Evolutionary conservation across 64 coral and sea anemone genomes (phyloP).

Genomic region (Pachyseris speciosa): DNA sequence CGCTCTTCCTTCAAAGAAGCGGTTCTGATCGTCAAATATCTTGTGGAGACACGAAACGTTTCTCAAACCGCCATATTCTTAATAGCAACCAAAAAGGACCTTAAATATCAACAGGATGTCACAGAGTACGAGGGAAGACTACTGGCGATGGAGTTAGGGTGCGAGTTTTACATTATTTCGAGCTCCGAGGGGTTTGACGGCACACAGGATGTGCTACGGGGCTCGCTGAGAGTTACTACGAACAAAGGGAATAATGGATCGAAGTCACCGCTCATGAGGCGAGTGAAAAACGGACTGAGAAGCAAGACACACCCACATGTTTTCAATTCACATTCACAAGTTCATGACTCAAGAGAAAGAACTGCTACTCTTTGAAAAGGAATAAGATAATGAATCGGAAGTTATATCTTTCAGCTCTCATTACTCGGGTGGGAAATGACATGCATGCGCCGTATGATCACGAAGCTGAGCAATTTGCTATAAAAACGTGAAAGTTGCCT

Average conservation of each 20-base stretch:
- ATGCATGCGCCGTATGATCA: too few species aligned
- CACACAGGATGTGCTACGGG: slow-evolving; percentile 16
- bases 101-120: slow-evolving; percentile 62
- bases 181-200: slow-evolving; percentile 42
- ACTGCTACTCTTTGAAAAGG: slow-evolving; percentile 6
- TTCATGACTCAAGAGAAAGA: slow-evolving; percentile 7
- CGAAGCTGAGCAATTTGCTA: too few species aligned
- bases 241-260: not conserved
- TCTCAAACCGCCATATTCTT: slow-evolving; percentile 15
- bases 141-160: slow-evolving; percentile 56
- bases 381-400: too few species aligned
- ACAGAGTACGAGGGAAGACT: slow-evolving; percentile 73
- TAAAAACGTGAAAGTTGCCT: too few species aligned
- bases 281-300: slow-evolving; percentile 16
- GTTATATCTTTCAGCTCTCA: too few species aligned
- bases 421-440: too few species aligned
- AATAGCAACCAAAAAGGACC: slow-evolving; percentile 71
- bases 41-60: slow-evolving; percentile 59
- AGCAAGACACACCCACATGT: not conserved
- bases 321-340: not conserved
- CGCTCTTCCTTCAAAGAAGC: slow-evolving; percentile 65
- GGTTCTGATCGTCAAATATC: slow-evolving; percentile 24
- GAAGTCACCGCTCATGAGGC: slow-evolving; percentile 1
- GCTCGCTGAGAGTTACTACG: not conserved
- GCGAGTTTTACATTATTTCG: slow-evolving; percentile 58